Evolutionary conservation across 2,888 invertebrate species (phyloP).

Genomic region (Mactromeris polynyma): DNA sequence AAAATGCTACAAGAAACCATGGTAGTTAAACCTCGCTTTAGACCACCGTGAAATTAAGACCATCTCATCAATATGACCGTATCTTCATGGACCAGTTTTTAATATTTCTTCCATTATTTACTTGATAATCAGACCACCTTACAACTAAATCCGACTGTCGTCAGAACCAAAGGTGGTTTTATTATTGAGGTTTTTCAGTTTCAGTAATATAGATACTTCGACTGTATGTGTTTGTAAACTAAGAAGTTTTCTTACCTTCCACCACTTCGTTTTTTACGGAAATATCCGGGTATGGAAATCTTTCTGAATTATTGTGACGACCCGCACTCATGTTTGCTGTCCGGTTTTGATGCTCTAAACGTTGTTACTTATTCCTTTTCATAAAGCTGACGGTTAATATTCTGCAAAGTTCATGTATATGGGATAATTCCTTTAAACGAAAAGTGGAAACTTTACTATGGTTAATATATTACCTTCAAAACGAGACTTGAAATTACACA

Average conservation of each 20-base stretch:
- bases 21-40: too few species aligned
- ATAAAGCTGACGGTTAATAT: background rate
- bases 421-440: background rate
- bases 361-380: background rate
- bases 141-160: background rate
- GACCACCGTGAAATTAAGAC: too few species aligned
- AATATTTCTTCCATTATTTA: too few species aligned
- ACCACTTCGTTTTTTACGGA: background rate
- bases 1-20: too few species aligned
- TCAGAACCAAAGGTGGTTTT: background rate
- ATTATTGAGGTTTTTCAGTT: background rate
- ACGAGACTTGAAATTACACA: background rate
- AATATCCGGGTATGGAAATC: background rate
- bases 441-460: background rate
- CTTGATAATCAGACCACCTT: background rate
- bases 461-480: too few species aligned
- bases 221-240: background rate
- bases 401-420: too few species aligned
- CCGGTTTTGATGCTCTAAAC: background rate
- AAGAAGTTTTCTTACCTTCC: background rate
- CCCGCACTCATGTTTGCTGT: background rate
- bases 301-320: background rate
- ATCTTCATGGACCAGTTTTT: too few species aligned
- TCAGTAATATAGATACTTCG: background rate
- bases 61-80: too few species aligned